Conservation (phyloP, 2,888 invertebrate genomes). For the Drosophila sordidula region DNA sequence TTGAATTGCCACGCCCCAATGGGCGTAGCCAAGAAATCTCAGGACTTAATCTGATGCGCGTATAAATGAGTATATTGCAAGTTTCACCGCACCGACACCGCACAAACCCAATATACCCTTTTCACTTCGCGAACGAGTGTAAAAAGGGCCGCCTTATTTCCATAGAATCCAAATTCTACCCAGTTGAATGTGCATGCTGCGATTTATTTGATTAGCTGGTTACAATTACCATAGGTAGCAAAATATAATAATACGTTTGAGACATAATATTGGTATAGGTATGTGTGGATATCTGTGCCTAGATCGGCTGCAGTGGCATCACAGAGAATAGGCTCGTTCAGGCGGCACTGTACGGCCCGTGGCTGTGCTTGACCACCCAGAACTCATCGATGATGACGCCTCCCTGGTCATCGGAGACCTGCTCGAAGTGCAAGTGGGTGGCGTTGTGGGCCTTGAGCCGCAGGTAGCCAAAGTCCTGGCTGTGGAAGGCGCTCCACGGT, state of each 20-base stretch:
- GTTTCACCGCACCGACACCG: too few species aligned
- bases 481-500: conserved; percentile 94
- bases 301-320: background rate
- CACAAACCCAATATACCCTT: too few species aligned
- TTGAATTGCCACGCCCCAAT: too few species aligned
- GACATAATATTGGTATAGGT: too few species aligned
- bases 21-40: too few species aligned
- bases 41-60: too few species aligned
- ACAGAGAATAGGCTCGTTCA: conserved; percentile 15
- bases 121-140: too few species aligned
- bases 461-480: conserved; percentile 96
- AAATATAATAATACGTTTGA: conserved; percentile 13
- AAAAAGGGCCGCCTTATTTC: too few species aligned
- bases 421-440: conserved; percentile 95
- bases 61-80: too few species aligned
- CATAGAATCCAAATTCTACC: too few species aligned
- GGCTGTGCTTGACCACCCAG: conserved; percentile 88
- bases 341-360: conserved; percentile 64
- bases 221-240: conserved; percentile 5
- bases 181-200: background rate
- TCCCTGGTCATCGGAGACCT: conserved; percentile 91
- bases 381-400: conserved; percentile 89
- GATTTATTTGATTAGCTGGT: conserved; percentile 13
- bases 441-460: conserved; percentile 91
- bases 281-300: background rate